Percentiles rank a stretch among this genome's conserved stretches.
Evolutionary conservation across 2,888 invertebrate genomes (phyloP).

Genomic region (Calephelis perditalis): DNA sequence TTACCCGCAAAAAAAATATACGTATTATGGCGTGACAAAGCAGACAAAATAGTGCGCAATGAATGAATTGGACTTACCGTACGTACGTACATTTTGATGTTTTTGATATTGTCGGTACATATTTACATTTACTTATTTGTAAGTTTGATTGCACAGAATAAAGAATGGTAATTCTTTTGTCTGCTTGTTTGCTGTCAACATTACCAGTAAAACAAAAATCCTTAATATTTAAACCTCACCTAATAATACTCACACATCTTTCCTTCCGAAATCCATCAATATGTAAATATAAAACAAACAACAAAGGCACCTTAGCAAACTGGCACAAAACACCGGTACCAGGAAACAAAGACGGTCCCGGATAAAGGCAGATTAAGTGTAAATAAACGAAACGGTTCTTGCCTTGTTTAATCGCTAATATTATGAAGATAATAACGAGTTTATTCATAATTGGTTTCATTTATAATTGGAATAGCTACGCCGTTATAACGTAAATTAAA

Average conservation of each 20-base stretch:
- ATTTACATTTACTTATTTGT: too few species aligned
- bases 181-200: too few species aligned
- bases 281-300: not conserved
- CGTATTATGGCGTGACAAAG: too few species aligned
- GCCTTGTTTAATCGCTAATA: conserved; percentile 10
- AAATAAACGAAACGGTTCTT: conserved; percentile 6
- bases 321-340: conserved; percentile 1
- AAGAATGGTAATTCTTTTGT: too few species aligned
- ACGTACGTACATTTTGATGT: too few species aligned
- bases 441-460: conserved; percentile 3
- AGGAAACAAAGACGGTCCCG: not conserved
- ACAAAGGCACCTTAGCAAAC: not conserved
- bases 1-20: too few species aligned
- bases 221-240: conserved; percentile 28
- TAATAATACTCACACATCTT: conserved; percentile 24
- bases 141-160: too few species aligned
- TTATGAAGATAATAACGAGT: conserved; percentile 9
- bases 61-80: too few species aligned
- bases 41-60: too few species aligned
- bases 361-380: conserved; percentile 6
- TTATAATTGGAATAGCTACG: conserved; percentile 6
- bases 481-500: conserved; percentile 5
- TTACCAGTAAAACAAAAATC: not conserved
- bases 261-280: too few species aligned
- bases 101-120: too few species aligned